Percentiles rank a stretch among this genome's conserved stretches.
These are phyloP conservation scores for Cherax quadricarinatus DNA, from an alignment of 1,140 invertebrate genomes.

Conservation along the genomic window DNA sequence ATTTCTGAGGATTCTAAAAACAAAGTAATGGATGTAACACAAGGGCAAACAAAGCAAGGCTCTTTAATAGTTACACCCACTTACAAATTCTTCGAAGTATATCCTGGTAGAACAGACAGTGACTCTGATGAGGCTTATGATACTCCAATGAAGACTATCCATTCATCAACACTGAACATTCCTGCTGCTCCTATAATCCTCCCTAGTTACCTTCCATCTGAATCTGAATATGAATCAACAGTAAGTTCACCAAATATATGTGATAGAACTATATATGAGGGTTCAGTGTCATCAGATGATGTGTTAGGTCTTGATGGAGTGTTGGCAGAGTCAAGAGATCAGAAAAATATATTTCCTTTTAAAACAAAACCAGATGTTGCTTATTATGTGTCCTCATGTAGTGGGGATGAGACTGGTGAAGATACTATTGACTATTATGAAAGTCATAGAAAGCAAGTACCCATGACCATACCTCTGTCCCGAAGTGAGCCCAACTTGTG, in stretches of 20 bases:
- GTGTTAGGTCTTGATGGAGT: slow-evolving; percentile 5
- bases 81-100: slow-evolving; percentile 7
- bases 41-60: too few relatives aligned
- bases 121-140: background rate
- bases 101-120: background rate
- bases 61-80: background rate
- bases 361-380: slow-evolving; percentile 44
- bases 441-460: slow-evolving; percentile 50
- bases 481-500: slow-evolving; percentile 60
- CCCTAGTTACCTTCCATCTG: background rate
- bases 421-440: slow-evolving; percentile 61
- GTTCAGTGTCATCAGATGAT: slow-evolving; percentile 44
- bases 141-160: slow-evolving; percentile 2
- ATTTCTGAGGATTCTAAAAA: background rate
- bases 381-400: slow-evolving; percentile 66
- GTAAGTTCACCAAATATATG: slow-evolving; percentile 59
- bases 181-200: slow-evolving; percentile 58
- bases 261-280: slow-evolving; percentile 64
- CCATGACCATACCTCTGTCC: slow-evolving; percentile 37
- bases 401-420: slow-evolving; percentile 61
- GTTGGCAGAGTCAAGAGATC: background rate
- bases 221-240: slow-evolving; percentile 21
- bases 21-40: background rate
- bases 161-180: slow-evolving; percentile 59
- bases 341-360: slow-evolving; percentile 44